Evolutionary conservation across 2,113 vertebrate species (phyloP).

Genomic region (Austrofundulus limnaeus): DNA sequence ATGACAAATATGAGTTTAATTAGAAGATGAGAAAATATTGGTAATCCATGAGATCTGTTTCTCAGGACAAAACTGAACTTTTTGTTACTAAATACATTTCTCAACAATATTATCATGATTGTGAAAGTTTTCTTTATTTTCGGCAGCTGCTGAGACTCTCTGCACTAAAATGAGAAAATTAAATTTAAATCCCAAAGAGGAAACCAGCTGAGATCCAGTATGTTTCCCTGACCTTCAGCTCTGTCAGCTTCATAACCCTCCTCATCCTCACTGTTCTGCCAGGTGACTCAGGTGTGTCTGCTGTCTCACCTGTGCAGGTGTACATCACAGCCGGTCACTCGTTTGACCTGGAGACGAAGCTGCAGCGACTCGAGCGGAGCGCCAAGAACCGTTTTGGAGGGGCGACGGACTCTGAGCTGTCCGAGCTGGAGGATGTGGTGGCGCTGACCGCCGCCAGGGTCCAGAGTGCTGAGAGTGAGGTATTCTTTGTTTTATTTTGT

Average conservation of each 20-base stretch:
- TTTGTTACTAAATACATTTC: too few species aligned
- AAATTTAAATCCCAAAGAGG: neutral
- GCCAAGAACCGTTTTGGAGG: conserved; percentile 66
- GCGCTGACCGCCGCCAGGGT: conserved; percentile 80
- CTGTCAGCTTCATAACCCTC: neutral
- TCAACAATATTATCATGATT: too few species aligned
- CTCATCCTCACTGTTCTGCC: neutral
- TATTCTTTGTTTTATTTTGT: neutral
- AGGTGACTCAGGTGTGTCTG: conserved; percentile 15
- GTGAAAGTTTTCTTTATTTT: too few species aligned
- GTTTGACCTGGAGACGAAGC: conserved; percentile 61
- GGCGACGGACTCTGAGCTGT: conserved; percentile 84
- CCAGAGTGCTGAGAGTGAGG: conserved; percentile 84
- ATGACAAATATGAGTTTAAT: too few species aligned
- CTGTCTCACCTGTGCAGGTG: conserved; percentile 71
- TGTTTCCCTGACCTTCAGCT: conserved; percentile 29
- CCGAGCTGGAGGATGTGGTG: conserved; percentile 89
- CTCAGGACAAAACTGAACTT: too few species aligned
- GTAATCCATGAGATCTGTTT: too few species aligned
- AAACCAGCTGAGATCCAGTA: conserved; percentile 5
- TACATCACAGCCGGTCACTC: conserved; percentile 79
- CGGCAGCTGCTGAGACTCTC: too few species aligned
- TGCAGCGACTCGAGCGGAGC: conserved; percentile 70
- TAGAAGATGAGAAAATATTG: too few species aligned
- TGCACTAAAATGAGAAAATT: too few species aligned